These are phyloP conservation scores for Harpagifer antarcticus DNA, from an alignment of 2,797 vertebrate species.

Conservation along the genomic window DNA sequence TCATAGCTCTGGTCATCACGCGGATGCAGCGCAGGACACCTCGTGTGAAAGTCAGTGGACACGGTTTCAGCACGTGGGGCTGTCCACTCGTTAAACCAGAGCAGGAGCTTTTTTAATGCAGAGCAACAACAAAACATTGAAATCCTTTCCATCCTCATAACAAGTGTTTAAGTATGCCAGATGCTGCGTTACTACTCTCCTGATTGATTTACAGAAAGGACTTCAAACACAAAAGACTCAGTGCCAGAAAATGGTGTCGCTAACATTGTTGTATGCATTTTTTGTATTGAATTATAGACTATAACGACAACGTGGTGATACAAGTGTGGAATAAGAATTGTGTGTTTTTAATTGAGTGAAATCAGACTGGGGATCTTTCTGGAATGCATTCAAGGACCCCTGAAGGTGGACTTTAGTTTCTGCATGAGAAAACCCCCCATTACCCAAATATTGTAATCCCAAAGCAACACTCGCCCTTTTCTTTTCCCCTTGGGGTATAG, in stretches of 20 bases:
- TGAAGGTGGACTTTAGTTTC: constrained; percentile 49
- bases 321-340: constrained; percentile 5
- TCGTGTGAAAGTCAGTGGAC: constrained; percentile 41
- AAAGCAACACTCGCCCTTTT: constrained; percentile 18
- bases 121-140: constrained; percentile 48
- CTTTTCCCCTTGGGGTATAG: constrained; percentile 11
- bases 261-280: constrained; percentile 10
- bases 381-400: constrained; percentile 40
- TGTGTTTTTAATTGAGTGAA: constrained; percentile 24
- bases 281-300: constrained; percentile 15
- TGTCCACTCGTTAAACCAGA: constrained; percentile 41
- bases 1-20: constrained; percentile 16
- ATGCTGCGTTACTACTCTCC: constrained; percentile 58
- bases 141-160: constrained; percentile 50
- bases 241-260: constrained; percentile 15
- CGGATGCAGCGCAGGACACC: constrained; percentile 21
- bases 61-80: constrained; percentile 61
- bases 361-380: constrained; percentile 22
- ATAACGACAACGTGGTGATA: not conserved
- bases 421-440: constrained; percentile 12
- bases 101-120: constrained; percentile 30
- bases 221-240: constrained; percentile 49
- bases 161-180: constrained; percentile 76
- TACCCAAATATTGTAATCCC: constrained; percentile 7
- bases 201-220: constrained; percentile 43